A percentile compares a stretch with the other conserved stretches of the same genome.
Evolutionary conservation across 2,888 invertebrate genomes (phyloP).

Genomic region (Hedya salicella): DNA sequence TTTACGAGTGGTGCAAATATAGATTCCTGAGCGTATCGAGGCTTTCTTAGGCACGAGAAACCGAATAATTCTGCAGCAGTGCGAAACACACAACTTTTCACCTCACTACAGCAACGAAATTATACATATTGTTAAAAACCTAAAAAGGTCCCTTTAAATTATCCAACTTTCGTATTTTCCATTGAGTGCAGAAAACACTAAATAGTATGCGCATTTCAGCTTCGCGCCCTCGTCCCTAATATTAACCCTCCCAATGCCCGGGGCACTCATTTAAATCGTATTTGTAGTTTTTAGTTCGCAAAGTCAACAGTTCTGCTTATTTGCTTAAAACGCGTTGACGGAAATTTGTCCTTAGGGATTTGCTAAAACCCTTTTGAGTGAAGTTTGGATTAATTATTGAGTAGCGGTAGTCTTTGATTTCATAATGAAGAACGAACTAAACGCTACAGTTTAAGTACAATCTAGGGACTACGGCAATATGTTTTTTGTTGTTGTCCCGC

Average conservation of each 20-base stretch:
- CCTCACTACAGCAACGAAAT: no score
- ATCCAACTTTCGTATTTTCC: not conserved
- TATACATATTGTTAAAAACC: no score
- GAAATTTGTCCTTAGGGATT: constrained; percentile 37
- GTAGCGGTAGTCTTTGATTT: constrained; percentile 18
- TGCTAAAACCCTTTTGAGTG: constrained; percentile 28
- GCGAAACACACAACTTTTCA: no score
- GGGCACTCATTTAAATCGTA: constrained; percentile 77
- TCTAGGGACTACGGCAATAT: no score
- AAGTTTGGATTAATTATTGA: constrained; percentile 16
- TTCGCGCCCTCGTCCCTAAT: constrained; percentile 17
- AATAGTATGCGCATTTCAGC: constrained; percentile 16
- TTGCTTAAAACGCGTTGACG: constrained; percentile 42
- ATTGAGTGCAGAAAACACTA: constrained; percentile 6
- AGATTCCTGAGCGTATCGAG: no score
- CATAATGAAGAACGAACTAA: not conserved
- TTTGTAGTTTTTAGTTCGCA: constrained; percentile 80
- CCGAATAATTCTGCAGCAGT: no score
- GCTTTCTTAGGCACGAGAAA: no score
- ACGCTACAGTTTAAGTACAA: no score
- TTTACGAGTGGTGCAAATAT: no score
- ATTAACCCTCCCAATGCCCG: constrained; percentile 44
- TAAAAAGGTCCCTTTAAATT: not conserved
- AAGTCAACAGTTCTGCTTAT: constrained; percentile 72
- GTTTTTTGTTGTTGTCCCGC: no score